Evolutionary conservation across 2,113 vertebrate species (phyloP), one percentile per base, ranked within the genome.

Genomic region (Paramormyrops kingsleyae): DNA sequence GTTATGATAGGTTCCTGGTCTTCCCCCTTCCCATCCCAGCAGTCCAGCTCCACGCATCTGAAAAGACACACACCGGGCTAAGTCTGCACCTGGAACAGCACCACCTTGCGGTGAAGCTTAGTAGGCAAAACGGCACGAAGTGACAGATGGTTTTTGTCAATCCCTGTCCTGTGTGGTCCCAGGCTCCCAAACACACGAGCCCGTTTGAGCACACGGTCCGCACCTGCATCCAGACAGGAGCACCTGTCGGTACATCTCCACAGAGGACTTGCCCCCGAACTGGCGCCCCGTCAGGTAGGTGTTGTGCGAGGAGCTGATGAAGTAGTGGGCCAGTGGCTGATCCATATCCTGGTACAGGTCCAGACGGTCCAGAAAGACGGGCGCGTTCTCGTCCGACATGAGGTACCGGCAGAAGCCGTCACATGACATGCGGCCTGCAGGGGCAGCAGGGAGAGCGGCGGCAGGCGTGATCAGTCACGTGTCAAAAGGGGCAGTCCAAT

Each of bases 1-100:
- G 99, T 99, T 92, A 99, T 99, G 93, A 99, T 99, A 0, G 99
- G 99, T 80, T 99, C 99, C 91, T 99, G 99, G 91, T 99, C 99
- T 94, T 99, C 99, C 84, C 99, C 97, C 97, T 99, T 99, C 46
- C 99, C 99, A 89, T 99, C 99, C 99, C 99, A 99, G 91, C 98
- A 99, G 95, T 99, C 99, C 92, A 99, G 95, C 94, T 99, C 99
- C 1, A 99, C 97, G 94, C 99, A 99, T 91, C 99, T 99, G 92
- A 90, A 70, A 74, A 10, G 8, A 59, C 46, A 89, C 24, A 44
- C 83, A 47, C 21, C 74, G 19, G 70, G 70, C 70, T 39, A 77
- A 77, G 74, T 80, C 35, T 84, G 83, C 5, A 84, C 24, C 83
- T 1, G 8, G 44, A n/a, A 24, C 77, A 83, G 42, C 39, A 5